Evolutionary conservation across 2,113 vertebrate species (phyloP), one percentile per base, ranked within the genome.

Genomic region (Cyphomyrus discorhynchus): DNA sequence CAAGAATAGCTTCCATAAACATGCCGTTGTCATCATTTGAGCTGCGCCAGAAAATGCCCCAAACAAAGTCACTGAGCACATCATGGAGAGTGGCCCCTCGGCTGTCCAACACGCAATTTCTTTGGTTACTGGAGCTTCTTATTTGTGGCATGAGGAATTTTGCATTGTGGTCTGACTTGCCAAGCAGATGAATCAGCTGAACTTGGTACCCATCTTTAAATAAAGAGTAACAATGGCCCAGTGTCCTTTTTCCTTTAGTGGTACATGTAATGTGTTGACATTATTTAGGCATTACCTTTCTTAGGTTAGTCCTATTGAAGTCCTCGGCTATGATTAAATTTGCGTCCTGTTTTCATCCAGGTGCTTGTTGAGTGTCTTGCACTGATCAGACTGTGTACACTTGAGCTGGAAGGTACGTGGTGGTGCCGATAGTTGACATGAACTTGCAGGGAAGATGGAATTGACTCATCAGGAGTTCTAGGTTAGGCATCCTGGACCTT

Each of bases 221-320:
- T 62, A 21, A 27, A 15, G 87, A 62, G 19, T 70, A 70, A 53
- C 87, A 88, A 19, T 88, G 87, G 45, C 74, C 66, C 10, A 74
- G 88, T 74, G 45, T 89, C 6, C 58, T 50, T 39, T 88, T 7
- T 39, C 53, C 87, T 46, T 62, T 88, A 21, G 39, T 74, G 13
- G 88, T 31, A n/a, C 88, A 80, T 13, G 6, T 89, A 24, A 89
- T 47, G 1, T 89, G 62, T 47, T 52, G 45, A 46, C n/a, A 24
- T 15, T 80, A 52, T 1, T 89, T 77, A 39, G 27, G 46, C 10
- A 89, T 24, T 27, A 35, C 58, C 9, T 74, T 89, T 46, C 46
- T 89, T 11, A 89, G 45, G 66, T 89, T 89, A n/a, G n/a, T 62
- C 39, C 46, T 89, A n/a, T 80, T 77, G 31, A 89, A 52, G 15